Percentiles rank a stretch among this genome's conserved stretches.
Conservation (phyloP, 1,140 invertebrate genomes). For the Pseudomyrmex gracilis region DNA sequence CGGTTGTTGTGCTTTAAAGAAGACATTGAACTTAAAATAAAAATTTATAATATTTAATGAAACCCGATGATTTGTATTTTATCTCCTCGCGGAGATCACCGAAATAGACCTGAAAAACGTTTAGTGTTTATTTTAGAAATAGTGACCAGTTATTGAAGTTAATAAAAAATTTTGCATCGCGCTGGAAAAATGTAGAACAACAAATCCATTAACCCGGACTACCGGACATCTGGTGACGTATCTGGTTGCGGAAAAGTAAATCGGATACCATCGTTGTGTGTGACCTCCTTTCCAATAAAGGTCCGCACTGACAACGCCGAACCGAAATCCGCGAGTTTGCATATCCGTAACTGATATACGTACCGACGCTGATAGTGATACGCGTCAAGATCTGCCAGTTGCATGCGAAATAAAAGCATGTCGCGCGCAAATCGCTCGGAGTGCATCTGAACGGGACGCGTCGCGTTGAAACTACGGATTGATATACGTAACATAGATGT, state of each 20-base stretch:
- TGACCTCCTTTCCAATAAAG: slow-evolving; percentile 40
- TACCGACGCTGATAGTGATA: slow-evolving; percentile 50
- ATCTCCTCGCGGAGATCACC: no score
- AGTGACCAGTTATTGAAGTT: background rate
- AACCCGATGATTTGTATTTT: no score
- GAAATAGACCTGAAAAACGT: background rate
- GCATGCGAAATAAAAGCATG: slow-evolving; percentile 47
- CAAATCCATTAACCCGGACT: slow-evolving; percentile 21
- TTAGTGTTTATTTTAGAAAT: background rate
- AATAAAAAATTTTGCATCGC: no score
- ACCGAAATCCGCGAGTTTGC: slow-evolving; percentile 11
- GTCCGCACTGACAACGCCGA: slow-evolving; percentile 11
- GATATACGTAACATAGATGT: slow-evolving; percentile 74
- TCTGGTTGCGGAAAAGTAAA: slow-evolving; percentile 36
- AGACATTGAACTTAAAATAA: background rate
- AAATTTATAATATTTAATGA: background rate
- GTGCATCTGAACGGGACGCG: slow-evolving; percentile 23
- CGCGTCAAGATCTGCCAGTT: slow-evolving; percentile 53
- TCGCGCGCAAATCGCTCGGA: slow-evolving; percentile 12
- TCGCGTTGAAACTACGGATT: slow-evolving; percentile 62
- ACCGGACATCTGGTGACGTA: background rate
- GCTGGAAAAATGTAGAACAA: background rate
- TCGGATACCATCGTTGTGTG: background rate
- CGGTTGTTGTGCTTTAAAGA: background rate
- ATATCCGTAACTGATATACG: slow-evolving; percentile 56